These are phyloP conservation scores for Julus scandinavius DNA, from an alignment of 2,888 invertebrate genomes.

Conservation along the genomic window DNA sequence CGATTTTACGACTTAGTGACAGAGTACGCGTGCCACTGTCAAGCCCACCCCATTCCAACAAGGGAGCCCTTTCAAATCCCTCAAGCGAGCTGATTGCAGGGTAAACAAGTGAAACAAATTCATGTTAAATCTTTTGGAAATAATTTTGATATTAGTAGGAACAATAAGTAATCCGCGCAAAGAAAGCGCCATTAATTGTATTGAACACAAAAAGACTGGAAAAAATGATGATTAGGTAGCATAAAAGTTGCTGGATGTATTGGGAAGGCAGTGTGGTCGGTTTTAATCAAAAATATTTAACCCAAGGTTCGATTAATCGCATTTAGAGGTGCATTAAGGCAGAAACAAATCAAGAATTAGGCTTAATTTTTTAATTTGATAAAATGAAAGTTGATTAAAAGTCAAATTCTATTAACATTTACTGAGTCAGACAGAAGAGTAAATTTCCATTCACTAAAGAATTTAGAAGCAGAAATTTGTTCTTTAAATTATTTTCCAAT, in stretches of 20 bases:
- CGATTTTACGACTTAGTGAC: conserved; percentile 40
- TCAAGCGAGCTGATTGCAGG: conserved; percentile 33
- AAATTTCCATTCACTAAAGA: neutral
- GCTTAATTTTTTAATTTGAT: neutral
- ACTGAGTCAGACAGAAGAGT: neutral
- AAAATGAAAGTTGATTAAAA: conserved; percentile 16
- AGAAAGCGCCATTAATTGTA: neutral
- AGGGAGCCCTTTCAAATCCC: neutral
- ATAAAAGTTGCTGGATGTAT: neutral
- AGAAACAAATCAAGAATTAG: neutral
- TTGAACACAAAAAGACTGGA: neutral
- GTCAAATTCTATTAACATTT: neutral
- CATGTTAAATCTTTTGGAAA: conserved; percentile 15
- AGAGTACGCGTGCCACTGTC: conserved; percentile 2
- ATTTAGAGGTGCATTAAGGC: conserved; percentile 31
- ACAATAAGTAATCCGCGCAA: neutral
- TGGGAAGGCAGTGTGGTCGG: neutral
- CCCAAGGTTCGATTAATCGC: neutral
- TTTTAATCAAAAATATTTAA: conserved; percentile 45
- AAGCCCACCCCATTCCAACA: neutral
- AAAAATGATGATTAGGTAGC: conserved; percentile 1
- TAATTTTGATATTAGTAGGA: conserved; percentile 17
- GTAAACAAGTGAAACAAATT: conserved; percentile 40
- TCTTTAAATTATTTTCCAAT: too few relatives aligned
- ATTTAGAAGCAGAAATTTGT: too few relatives aligned